Evolutionary conservation across 2,113 vertebrate species (phyloP).

Genomic region (Ondatra zibethicus): DNA sequence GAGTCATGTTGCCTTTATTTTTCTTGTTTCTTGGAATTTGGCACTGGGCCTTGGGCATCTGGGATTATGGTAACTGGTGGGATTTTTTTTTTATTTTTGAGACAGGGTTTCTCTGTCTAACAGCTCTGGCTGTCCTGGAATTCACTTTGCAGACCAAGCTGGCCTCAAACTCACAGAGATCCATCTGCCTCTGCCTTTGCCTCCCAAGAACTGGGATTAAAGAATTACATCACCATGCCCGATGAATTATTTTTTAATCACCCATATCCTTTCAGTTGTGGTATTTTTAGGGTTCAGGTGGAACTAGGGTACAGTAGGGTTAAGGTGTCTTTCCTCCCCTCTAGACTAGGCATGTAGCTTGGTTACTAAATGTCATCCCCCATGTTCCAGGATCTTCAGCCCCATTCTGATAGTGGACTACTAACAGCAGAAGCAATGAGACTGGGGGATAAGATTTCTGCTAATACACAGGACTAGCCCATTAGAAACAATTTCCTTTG

Average conservation of each 20-base stretch:
- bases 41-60: background rate
- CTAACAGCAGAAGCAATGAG: background rate
- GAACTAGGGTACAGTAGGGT: background rate
- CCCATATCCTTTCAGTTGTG: background rate
- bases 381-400: background rate
- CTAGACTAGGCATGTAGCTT: background rate
- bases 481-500: background rate
- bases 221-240: too few relatives aligned
- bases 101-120: too few relatives aligned
- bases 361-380: background rate
- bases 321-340: background rate
- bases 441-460: background rate
- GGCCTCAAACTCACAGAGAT: too few relatives aligned
- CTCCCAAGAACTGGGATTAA: too few relatives aligned
- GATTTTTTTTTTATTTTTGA: too few relatives aligned
- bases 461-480: background rate
- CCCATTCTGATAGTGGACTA: background rate
- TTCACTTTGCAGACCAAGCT: too few relatives aligned
- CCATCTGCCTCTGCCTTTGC: too few relatives aligned
- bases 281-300: too few relatives aligned
- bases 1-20: background rate
- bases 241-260: background rate
- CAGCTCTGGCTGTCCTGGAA: too few relatives aligned
- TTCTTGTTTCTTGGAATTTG: background rate
- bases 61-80: background rate